Evolutionary conservation across 2,113 vertebrate species (phyloP).

Genomic region (Redunca redunca): DNA sequence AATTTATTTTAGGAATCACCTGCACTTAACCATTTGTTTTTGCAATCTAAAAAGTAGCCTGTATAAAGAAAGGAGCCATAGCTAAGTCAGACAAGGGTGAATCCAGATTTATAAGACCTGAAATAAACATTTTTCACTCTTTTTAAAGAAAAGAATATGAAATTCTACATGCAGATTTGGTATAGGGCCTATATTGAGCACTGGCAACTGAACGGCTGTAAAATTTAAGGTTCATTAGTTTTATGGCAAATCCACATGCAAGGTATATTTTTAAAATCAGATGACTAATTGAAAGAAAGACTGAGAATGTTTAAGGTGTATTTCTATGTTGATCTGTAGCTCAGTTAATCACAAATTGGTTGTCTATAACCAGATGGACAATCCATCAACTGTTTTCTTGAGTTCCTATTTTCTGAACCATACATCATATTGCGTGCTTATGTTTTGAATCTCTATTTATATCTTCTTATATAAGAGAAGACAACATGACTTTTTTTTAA

Average conservation of each 20-base stretch:
- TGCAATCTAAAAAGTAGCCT: neutral
- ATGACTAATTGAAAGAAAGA: neutral
- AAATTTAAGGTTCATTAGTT: neutral
- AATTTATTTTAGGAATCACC: neutral
- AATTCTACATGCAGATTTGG: neutral
- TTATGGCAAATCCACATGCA: neutral
- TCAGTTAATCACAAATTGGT: neutral
- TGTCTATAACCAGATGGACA: neutral
- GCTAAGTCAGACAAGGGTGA: neutral
- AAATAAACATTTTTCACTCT: neutral
- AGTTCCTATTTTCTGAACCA: neutral
- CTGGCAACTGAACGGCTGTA: neutral
- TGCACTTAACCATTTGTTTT: neutral
- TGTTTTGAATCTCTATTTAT: neutral
- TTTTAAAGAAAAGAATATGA: neutral
- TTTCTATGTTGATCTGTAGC: neutral
- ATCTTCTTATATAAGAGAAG: neutral
- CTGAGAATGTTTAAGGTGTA: neutral
- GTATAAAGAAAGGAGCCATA: neutral
- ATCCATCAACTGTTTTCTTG: neutral
- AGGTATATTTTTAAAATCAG: neutral
- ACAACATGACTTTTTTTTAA: neutral
- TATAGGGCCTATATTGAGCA: neutral
- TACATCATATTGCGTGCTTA: neutral
- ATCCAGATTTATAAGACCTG: neutral